A percentile compares a stretch with the other conserved stretches of the same genome.
Evolutionary conservation across 2,113 vertebrate species (phyloP).

Genomic region (Eurystomus gularis): DNA sequence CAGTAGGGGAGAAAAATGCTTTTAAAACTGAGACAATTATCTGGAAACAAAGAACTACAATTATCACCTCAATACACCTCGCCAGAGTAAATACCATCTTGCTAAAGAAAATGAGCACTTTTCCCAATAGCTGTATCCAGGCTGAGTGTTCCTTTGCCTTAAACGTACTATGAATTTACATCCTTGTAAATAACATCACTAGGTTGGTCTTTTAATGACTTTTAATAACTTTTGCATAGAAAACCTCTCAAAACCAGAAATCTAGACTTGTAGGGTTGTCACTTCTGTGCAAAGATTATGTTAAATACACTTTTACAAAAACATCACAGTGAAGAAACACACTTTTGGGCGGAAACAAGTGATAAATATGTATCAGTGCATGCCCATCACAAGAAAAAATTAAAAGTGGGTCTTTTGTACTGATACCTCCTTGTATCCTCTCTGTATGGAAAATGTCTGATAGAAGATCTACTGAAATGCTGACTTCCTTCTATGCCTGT

Average conservation of each 20-base stretch:
- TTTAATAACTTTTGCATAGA: neutral
- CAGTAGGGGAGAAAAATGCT: neutral
- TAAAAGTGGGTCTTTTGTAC: neutral
- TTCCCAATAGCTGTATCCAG: neutral
- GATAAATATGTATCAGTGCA: neutral
- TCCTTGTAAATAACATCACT: neutral
- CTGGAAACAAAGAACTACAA: neutral
- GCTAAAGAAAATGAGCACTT: neutral
- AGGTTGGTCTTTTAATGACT: neutral
- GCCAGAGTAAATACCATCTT: neutral
- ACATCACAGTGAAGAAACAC: neutral
- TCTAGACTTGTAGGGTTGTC: neutral
- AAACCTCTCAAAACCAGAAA: neutral
- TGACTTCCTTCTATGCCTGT: neutral
- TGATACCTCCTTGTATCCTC: neutral
- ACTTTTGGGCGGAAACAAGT: neutral
- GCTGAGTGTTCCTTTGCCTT: neutral
- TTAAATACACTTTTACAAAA: neutral
- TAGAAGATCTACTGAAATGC: neutral
- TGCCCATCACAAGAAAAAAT: neutral
- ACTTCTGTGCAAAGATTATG: neutral
- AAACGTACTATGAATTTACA: neutral
- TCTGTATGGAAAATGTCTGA: neutral
- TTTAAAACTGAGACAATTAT: neutral
- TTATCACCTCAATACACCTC: neutral